Evolutionary conservation across 2,113 vertebrate genomes (phyloP).

Genomic region (Chaenocephalus aceratus): DNA sequence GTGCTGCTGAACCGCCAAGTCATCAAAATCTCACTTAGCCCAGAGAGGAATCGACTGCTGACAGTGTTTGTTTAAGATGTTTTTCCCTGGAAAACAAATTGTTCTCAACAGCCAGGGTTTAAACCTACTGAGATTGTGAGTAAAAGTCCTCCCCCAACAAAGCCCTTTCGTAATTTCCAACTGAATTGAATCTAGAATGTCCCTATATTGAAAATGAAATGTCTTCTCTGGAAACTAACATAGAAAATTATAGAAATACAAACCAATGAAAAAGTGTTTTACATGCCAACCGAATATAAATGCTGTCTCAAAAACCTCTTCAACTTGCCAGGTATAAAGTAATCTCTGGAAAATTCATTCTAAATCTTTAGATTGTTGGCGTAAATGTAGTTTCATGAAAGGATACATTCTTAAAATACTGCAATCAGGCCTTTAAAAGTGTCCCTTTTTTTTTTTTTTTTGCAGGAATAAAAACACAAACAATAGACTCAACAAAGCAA

Average conservation of each 20-base stretch:
- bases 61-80: slow-evolving; percentile 1
- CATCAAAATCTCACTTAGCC: slow-evolving; percentile 47
- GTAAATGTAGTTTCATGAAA: background rate
- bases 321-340: too few relatives aligned
- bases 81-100: background rate
- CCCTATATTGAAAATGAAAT: too few relatives aligned
- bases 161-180: too few relatives aligned
- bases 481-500: background rate
- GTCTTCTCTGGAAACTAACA: too few relatives aligned
- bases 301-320: background rate
- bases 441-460: background rate
- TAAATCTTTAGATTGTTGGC: background rate
- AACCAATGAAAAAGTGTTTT: background rate
- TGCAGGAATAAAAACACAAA: background rate
- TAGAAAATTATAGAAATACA: too few relatives aligned
- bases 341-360: background rate
- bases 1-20: slow-evolving; percentile 32
- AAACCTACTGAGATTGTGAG: background rate
- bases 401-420: background rate
- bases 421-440: background rate
- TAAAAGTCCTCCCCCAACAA: too few relatives aligned
- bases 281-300: background rate
- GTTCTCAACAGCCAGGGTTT: background rate
- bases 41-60: slow-evolving; percentile 35
- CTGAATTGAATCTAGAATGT: too few relatives aligned